Evolutionary conservation across 92 coral and sea anemone species (phyloP), one percentile per base, ranked within the genome.

Genomic region (Phenganax subtilis): DNA sequence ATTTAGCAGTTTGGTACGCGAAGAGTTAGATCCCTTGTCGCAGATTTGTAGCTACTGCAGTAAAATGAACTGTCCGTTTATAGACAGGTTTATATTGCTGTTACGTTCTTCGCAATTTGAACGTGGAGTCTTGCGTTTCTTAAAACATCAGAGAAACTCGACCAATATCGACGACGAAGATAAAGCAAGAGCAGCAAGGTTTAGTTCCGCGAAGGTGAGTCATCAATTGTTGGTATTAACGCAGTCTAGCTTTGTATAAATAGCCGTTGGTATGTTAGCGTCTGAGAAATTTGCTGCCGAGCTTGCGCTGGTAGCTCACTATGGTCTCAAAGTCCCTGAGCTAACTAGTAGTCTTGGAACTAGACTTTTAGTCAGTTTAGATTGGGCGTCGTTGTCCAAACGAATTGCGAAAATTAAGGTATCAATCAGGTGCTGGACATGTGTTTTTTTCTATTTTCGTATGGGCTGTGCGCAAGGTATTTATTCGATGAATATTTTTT

Each of bases 131-230:
- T 69, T 93, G 7, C 87, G 98, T 30, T 91, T 93, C 11, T 88
- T 93, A 82, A 89, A 89, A 29, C 98, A 93, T 59, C 98, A 93
- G 73, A 81, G 93, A 81, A 91, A 93, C 80, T 86, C 92, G 0
- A 84, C 92, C 54, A 89, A 86, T 65, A 85, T 91, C 9, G 92
- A 92, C 12, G 93, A 93, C 66, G 92, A 93, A 17, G 97, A 91
- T n/a, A 85, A 89, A 67, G 98, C 88, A 28, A 91, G 87, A 75
- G 97, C 91, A 0, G 85, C 87, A 31, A 60, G 82, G 12, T 77
- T 92, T 8, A 87, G 91, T 20, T 84, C 92, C 10, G 71, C 87
- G 52, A 85, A 87, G 52, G 83, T 91, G 30, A 89, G 91, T 37
- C 88, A 93, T 55, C 89, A 89, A 93, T 66, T 66, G 31, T 66